Evolutionary conservation across 2,888 invertebrate genomes (phyloP), one percentile per base, ranked within the genome.

Genomic region (Agrotis puta): DNA sequence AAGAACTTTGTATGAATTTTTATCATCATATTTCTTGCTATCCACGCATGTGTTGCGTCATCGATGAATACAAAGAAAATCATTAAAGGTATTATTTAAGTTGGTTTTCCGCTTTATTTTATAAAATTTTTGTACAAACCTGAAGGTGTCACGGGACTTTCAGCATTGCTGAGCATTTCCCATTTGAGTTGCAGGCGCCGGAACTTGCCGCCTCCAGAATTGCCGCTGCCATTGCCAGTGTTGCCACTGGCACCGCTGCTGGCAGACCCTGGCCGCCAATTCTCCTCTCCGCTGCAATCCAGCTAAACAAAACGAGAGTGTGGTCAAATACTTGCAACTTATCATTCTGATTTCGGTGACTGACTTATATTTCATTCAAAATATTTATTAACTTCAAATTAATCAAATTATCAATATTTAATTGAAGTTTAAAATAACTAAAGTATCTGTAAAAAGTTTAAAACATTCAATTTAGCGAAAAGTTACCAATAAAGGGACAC

Each of bases 121-220:
- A 24, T 51, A 7, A 48, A 53, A 47, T 20, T 3, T n/a, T 50
- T 9, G 6, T 39, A 69, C 81, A 76, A 87, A 95, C 96, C 95
- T 84, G 96, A 94, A 11, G 96, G 96, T 1, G 94, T 92, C 45
- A 86, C 85, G 3, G 95, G 95, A 73, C 93, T 95, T 76, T 96
- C 96, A 0, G 94, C 95, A 75, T 93, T 94, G 82, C 97, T 97
- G 80, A 98, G 95, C 94, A 98, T 97, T 90, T 98, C 98, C 98
- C 98, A 98, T 88, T 98, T 98, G 88, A 98, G 97, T 88, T 98
- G 98, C 73, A 98, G 93, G 79, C 97, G 96, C 27, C 97, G 96
- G 94, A 98, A 98, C 88, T 98, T 97, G 74, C 97, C 97, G 14
- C 97, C 97, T 14, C 97, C 97, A 9, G 97, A 97, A 83, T 94